Conservation (phyloP, 2,113 vertebrate genomes). For the Gobiocypris rarus region DNA sequence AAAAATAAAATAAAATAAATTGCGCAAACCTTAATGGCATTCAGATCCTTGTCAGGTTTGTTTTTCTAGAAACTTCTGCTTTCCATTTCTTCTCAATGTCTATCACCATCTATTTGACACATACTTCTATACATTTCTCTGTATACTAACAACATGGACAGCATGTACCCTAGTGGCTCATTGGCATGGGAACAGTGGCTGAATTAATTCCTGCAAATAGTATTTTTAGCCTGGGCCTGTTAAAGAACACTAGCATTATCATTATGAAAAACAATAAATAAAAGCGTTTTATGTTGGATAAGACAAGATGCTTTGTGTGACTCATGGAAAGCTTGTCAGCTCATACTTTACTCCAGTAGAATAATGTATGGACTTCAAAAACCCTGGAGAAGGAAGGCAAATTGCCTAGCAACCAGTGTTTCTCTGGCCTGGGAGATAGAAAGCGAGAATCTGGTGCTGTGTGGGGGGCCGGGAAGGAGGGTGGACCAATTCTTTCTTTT, state of each 20-base stretch:
- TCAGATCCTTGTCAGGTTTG: neutral
- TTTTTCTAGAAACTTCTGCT: neutral
- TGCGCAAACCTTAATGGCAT: neutral
- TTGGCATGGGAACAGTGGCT: slow-evolving; percentile 51
- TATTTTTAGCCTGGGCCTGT: slow-evolving; percentile 50
- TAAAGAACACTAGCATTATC: slow-evolving; percentile 27
- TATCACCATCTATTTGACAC: neutral
- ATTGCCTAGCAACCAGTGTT: slow-evolving; percentile 71
- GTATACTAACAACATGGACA: slow-evolving; percentile 3
- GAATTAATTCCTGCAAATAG: slow-evolving; percentile 24
- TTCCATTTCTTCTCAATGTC: neutral
- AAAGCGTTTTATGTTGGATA: slow-evolving; percentile 46
- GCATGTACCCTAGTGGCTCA: neutral
- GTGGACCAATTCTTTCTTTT: slow-evolving; percentile 16
- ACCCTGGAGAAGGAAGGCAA: slow-evolving; percentile 50
- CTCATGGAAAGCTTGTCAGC: slow-evolving; percentile 28
- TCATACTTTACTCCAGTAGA: slow-evolving; percentile 39
- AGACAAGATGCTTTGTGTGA: slow-evolving; percentile 40
- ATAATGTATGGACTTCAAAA: slow-evolving; percentile 55
- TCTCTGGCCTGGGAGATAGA: slow-evolving; percentile 41
- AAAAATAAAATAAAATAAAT: too few relatives aligned
- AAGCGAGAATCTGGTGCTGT: slow-evolving; percentile 24
- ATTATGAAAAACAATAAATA: slow-evolving; percentile 55
- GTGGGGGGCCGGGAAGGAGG: neutral
- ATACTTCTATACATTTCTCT: neutral